Conservation (phyloP, 2,888 invertebrate species). For the Synanthedon tipuliformis region DNA sequence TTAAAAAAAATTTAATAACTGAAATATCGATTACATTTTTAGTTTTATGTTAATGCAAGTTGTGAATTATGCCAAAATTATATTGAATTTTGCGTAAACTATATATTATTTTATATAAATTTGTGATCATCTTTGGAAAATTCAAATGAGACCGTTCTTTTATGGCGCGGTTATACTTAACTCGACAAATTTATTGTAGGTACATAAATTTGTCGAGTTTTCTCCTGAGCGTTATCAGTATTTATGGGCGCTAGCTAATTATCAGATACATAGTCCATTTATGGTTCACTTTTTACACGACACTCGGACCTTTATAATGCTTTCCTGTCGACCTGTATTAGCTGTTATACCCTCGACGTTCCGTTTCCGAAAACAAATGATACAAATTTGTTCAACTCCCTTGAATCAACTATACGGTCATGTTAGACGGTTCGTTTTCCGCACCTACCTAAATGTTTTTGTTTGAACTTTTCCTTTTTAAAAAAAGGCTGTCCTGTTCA, state of each 20-base stretch:
- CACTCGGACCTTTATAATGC: slow-evolving; percentile 10
- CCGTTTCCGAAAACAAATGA: slow-evolving; percentile 39
- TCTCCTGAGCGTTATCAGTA: slow-evolving; percentile 13
- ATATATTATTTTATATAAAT: too few species aligned
- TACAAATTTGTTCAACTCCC: slow-evolving; percentile 43
- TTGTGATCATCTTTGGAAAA: background rate
- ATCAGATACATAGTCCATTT: slow-evolving; percentile 14
- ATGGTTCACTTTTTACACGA: slow-evolving; percentile 8
- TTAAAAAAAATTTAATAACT: too few species aligned
- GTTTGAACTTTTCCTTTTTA: background rate
- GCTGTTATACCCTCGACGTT: slow-evolving; percentile 22
- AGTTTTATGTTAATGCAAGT: too few species aligned
- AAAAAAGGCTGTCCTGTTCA: background rate
- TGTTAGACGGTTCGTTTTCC: slow-evolving; percentile 12
- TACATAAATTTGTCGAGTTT: slow-evolving; percentile 10
- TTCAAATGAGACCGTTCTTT: background rate
- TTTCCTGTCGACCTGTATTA: slow-evolving; percentile 23
- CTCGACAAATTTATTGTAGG: too few species aligned
- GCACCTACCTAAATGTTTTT: background rate
- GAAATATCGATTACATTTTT: too few species aligned
- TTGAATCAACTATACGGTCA: slow-evolving; percentile 27
- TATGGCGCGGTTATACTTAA: background rate
- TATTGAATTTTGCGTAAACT: too few species aligned
- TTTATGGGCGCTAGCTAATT: slow-evolving; percentile 15
- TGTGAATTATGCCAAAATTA: too few species aligned